These are phyloP conservation scores for Malurus splendens DNA, from an alignment of 2,797 vertebrate genomes.

Conservation along the genomic window DNA sequence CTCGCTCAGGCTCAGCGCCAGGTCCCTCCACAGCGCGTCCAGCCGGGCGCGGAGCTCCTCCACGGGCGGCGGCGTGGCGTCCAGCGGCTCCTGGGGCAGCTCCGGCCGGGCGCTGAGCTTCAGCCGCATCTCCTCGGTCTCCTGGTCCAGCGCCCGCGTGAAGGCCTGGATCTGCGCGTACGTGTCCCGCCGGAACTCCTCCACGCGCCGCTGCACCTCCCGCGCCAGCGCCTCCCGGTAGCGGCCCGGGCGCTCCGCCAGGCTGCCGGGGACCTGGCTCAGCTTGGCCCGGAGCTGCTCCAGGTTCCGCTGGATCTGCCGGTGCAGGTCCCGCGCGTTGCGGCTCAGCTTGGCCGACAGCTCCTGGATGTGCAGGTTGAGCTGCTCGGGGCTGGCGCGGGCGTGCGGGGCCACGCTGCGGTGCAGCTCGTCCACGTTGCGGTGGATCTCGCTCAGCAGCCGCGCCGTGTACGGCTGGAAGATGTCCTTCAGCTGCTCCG, in stretches of 20 bases:
- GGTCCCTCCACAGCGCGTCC: conserved; percentile 33
- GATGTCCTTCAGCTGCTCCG: conserved; percentile 52
- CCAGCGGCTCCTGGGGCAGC: neutral
- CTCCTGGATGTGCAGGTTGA: conserved; percentile 56
- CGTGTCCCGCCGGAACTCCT: conserved; percentile 61
- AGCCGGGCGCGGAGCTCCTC: conserved; percentile 67
- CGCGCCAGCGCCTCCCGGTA: conserved; percentile 78
- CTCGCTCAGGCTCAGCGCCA: conserved; percentile 48
- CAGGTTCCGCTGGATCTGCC: conserved; percentile 70
- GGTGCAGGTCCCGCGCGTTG: conserved; percentile 60
- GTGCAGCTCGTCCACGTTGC: conserved; percentile 58
- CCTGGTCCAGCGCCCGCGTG: conserved; percentile 27
- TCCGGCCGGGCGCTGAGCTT: neutral
- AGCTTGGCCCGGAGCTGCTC: conserved; percentile 72
- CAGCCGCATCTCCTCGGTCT: conserved; percentile 61
- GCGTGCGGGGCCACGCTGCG: conserved; percentile 17
- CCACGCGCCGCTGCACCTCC: conserved; percentile 65
- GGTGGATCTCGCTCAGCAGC: conserved; percentile 70
- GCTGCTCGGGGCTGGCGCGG: conserved; percentile 26
- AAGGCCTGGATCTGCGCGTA: conserved; percentile 57
- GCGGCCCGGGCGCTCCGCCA: neutral
- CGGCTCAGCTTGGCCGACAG: conserved; percentile 60
- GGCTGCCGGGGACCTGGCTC: neutral
- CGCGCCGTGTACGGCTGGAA: conserved; percentile 71
- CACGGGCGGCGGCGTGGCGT: neutral